These are phyloP conservation scores for Leptonema lineaticorne DNA, from an alignment of 1,140 invertebrate genomes.

Conservation along the genomic window DNA sequence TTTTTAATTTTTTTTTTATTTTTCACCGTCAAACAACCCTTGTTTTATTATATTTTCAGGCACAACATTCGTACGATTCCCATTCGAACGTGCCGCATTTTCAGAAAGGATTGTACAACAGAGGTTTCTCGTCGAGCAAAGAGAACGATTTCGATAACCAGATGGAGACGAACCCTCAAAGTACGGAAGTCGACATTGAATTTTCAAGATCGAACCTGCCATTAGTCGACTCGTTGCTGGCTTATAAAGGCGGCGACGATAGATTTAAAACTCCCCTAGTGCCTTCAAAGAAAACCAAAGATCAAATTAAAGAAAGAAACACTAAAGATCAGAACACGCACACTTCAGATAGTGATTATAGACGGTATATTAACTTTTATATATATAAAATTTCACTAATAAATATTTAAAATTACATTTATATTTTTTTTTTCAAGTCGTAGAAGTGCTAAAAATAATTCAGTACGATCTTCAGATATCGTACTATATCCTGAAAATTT, in stretches of 20 bases:
- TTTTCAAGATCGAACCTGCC: neutral
- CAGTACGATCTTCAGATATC: neutral
- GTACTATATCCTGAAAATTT: neutral
- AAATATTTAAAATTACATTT: neutral
- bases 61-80: constrained; percentile 1
- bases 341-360: neutral
- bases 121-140: constrained; percentile 29
- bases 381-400: neutral
- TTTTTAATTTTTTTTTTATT: too few species aligned
- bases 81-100: constrained; percentile 18
- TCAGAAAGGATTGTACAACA: constrained; percentile 30
- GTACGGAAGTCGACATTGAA: neutral
- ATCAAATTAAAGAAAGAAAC: constrained; percentile 16
- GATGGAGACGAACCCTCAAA: neutral
- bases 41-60: constrained; percentile 13
- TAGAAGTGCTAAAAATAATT: neutral
- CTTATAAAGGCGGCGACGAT: neutral
- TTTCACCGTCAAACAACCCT: neutral
- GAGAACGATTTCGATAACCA: constrained; percentile 15
- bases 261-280: neutral
- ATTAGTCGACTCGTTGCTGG: constrained; percentile 18
- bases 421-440: neutral
- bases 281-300: constrained; percentile 22
- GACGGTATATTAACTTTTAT: neutral
- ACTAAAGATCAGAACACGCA: neutral